Evolutionary conservation across 30 jellyfish, hydroid and myxozoan genomes (phyloP).

Genomic region (Turritopsis dohrnii): DNA sequence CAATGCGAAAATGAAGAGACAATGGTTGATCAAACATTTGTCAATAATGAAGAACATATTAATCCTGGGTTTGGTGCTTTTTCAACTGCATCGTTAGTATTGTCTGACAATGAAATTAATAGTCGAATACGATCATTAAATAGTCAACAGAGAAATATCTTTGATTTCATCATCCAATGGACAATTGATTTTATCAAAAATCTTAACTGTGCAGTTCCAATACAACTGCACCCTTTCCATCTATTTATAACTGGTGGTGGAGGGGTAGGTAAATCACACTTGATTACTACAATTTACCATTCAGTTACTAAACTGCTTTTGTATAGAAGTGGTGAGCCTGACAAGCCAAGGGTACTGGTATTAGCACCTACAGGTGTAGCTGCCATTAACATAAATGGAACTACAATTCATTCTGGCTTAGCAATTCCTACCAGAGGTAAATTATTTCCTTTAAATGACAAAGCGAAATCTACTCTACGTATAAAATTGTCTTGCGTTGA

Average conservation of each 20-base stretch:
- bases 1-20: neutral
- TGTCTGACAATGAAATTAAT: conserved; percentile 13
- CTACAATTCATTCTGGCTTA: conserved; percentile 33
- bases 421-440: too few species aligned
- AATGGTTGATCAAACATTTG: neutral
- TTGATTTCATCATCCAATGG: neutral
- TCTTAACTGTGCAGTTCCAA: conserved; percentile 15
- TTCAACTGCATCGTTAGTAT: neutral
- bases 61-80: neutral
- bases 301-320: conserved; percentile 11
- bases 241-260: conserved; percentile 27
- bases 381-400: conserved; percentile 34
- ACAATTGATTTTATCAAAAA: conserved; percentile 12
- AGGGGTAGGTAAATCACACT: conserved; percentile 33
- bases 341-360: conserved; percentile 14
- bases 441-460: neutral
- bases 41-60: neutral
- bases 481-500: conserved; percentile 1
- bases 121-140: conserved; percentile 1
- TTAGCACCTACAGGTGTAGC: conserved; percentile 42
- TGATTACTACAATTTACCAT: conserved; percentile 17
- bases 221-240: conserved; percentile 13
- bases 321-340: conserved; percentile 6
- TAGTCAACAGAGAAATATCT: neutral
- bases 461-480: neutral